A percentile compares a stretch with the other conserved stretches of the same genome.
These are phyloP conservation scores for Antheraea pernyi DNA, from an alignment of 1,140 invertebrate genomes.

Conservation along the genomic window DNA sequence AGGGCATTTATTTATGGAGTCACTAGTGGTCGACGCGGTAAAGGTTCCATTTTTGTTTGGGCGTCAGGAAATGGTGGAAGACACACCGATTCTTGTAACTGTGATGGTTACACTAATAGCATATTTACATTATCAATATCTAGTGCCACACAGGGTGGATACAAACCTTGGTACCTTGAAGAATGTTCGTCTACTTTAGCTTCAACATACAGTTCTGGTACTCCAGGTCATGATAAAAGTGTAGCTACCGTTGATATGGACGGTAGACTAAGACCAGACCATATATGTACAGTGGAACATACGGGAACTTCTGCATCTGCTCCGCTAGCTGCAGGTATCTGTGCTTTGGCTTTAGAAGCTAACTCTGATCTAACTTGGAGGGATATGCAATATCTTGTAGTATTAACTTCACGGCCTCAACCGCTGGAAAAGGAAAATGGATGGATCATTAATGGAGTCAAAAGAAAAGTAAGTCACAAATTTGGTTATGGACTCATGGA, in stretches of 20 bases:
- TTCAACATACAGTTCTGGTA: conserved; percentile 97
- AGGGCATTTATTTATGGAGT: conserved; percentile 97
- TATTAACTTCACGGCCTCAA: conserved; percentile 91
- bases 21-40: conserved; percentile 95
- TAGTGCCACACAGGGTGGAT: conserved; percentile 97
- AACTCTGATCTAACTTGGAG: conserved; percentile 97
- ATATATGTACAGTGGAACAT: conserved; percentile 93
- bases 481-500: conserved; percentile 99
- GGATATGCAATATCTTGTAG: conserved; percentile 98
- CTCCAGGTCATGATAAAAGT: conserved; percentile 95
- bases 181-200: conserved; percentile 98
- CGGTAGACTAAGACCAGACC: conserved; percentile 88
- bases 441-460: conserved; percentile 95
- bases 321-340: conserved; percentile 96
- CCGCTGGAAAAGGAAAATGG: conserved; percentile 91
- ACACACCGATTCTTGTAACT: conserved; percentile 98
- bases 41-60: conserved; percentile 99
- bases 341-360: conserved; percentile 95
- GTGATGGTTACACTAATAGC: conserved; percentile 99
- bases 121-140: conserved; percentile 99
- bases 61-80: conserved; percentile 98
- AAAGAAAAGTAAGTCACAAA: conserved; percentile 95
- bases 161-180: conserved; percentile 98
- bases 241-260: conserved; percentile 98
- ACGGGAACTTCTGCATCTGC: conserved; percentile 97